Evolutionary conservation across 2,797 vertebrate species (phyloP).

Genomic region (Etheostoma perlongum): DNA sequence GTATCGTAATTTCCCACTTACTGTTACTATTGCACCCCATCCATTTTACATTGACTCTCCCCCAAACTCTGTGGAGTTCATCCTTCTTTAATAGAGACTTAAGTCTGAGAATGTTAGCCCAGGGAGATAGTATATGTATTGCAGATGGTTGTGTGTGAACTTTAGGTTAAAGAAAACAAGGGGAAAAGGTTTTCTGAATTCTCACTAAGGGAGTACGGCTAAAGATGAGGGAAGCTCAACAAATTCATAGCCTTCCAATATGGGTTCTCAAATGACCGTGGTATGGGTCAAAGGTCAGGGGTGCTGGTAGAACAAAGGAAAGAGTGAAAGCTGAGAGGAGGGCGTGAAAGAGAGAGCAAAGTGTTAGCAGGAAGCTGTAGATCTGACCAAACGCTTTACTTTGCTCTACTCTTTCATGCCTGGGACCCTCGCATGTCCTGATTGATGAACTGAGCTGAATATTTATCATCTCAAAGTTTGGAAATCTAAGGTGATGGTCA

Average conservation of each 20-base stretch:
- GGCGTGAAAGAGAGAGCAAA: slow-evolving; percentile 35
- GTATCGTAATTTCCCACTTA: neutral
- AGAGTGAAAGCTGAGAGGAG: slow-evolving; percentile 43
- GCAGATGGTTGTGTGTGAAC: slow-evolving; percentile 15
- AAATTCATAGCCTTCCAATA: slow-evolving; percentile 60
- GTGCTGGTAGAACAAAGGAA: slow-evolving; percentile 36
- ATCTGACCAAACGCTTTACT: slow-evolving; percentile 17
- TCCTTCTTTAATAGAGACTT: neutral
- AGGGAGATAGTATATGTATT: neutral
- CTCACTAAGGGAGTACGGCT: neutral
- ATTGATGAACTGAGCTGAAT: slow-evolving; percentile 11
- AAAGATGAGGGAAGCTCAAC: slow-evolving; percentile 8
- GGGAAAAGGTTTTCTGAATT: slow-evolving; percentile 15
- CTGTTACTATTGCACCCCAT: neutral
- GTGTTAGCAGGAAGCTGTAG: slow-evolving; percentile 24
- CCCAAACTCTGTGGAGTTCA: neutral
- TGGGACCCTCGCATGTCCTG: neutral
- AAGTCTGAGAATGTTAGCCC: slow-evolving; percentile 4
- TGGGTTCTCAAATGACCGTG: slow-evolving; percentile 43
- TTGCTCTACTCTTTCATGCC: slow-evolving; percentile 14
- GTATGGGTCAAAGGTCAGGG: slow-evolving; percentile 53
- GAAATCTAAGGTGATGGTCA: slow-evolving; percentile 14
- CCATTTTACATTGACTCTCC: neutral
- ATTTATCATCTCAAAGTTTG: slow-evolving; percentile 26
- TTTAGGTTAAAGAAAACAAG: slow-evolving; percentile 3